Evolutionary conservation across 2,888 invertebrate species (phyloP), one percentile per base, ranked within the genome.

Genomic region (Drosophila kuntzei): DNA sequence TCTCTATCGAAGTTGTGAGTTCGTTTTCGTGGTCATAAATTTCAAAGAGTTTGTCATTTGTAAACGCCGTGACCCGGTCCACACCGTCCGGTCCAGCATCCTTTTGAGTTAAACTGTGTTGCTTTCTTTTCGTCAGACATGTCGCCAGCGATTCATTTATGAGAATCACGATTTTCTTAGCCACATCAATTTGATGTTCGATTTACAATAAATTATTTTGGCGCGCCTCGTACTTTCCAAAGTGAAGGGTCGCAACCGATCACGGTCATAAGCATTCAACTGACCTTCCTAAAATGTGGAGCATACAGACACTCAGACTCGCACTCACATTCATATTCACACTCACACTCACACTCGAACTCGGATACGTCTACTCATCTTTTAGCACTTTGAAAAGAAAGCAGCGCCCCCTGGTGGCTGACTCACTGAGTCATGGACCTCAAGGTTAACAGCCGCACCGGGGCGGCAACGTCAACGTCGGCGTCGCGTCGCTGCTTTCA

Each of bases 141-240:
- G 86, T 82, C 83, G 80, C 86, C 78, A 83, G 75, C 90, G 88
- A 89, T 90, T 90, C 89, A 89, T 90, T 85, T 90, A 89, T 89
- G 82, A 90, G 82, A 72, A 85, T 89, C 90, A 90, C 90, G 90
- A 85, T 87, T 90, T 89, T 66, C 51, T 76, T 71, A 71, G 70
- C 58, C 64, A 63, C 69, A 71, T 71, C 70, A 79, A 66, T 76
- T 76, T 62, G 54, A 55, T 50, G 76, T 65, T 78, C 68, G 87
- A 87, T 83, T 81, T 71, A 66, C 79, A 73, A 76, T 87, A 84
- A 83, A 84, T 87, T 78, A 80, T 81, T 77, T 72, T 67, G 59
- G 53, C 70, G 69, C 81, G 64, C 73, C 67, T 66, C 41, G 54
- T 43, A 84, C 88, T 85, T 86, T 86, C 86, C 84, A 85, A 86